Percentiles rank a stretch among this genome's conserved stretches.
Conservation (phyloP, 2,888 invertebrate genomes). For the Acleris literana region DNA sequence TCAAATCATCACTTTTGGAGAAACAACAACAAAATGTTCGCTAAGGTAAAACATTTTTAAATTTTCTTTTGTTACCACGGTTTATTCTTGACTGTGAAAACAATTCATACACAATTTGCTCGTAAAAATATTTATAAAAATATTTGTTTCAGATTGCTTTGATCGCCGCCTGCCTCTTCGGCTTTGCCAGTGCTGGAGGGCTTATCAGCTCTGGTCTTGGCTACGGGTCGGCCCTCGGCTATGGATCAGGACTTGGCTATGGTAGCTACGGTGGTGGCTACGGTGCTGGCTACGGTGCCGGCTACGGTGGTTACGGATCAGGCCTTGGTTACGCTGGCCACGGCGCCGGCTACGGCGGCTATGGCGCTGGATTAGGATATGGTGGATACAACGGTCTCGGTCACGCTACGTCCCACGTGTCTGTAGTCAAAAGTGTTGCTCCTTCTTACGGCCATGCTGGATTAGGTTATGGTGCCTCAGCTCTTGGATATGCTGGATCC, state of each 20-base stretch:
- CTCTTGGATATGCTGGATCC: conserved; percentile 18
- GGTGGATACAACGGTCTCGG: conserved; percentile 40
- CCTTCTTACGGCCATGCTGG: conserved; percentile 41
- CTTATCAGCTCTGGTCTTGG: conserved; percentile 41
- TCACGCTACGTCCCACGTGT: conserved; percentile 49
- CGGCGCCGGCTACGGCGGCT: conserved; percentile 21
- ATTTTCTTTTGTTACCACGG: conserved; percentile 34
- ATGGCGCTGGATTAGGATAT: conserved; percentile 38
- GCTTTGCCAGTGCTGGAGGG: conserved; percentile 54
- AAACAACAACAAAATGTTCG: conserved; percentile 60
- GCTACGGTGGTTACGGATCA: conserved; percentile 39
- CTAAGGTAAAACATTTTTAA: conserved; percentile 56
- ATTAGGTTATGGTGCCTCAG: conserved; percentile 31
- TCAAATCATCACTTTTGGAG: conserved; percentile 60
- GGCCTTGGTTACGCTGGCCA: conserved; percentile 13
- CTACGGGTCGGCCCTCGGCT: conserved; percentile 18
- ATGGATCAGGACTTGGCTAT: conserved; percentile 3
- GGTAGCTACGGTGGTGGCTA: conserved; percentile 18
- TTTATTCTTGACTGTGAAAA: conserved; percentile 30
- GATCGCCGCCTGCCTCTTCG: conserved; percentile 55
- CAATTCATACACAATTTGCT: conserved; percentile 16
- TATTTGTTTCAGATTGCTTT: conserved; percentile 49
- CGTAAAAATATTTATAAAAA: conserved; percentile 5
- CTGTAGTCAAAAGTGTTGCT: conserved; percentile 48
- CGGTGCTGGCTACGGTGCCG: conserved; percentile 37